phyloP scores from a whole-genome alignment of 2,797 vertebrate genomes.

The Oreortyx pictus region DNA sequence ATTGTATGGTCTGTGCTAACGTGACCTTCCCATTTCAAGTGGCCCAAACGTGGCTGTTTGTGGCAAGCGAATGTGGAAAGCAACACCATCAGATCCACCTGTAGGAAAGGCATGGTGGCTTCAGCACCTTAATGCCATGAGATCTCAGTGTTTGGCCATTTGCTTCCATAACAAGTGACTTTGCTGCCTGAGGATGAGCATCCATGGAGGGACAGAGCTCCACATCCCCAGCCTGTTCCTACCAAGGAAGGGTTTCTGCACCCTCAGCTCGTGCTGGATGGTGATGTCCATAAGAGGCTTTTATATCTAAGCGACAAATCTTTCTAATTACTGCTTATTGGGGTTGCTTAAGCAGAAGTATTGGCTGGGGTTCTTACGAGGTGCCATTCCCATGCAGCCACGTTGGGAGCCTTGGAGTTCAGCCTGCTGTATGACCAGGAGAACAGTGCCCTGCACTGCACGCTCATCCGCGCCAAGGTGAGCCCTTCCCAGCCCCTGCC shows the following conservation, averaged over 20 bases:
- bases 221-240: neutral
- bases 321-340: slow-evolving; percentile 1
- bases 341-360: neutral
- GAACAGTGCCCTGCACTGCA: slow-evolving; percentile 88
- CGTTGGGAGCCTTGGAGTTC: slow-evolving; percentile 93
- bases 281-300: neutral
- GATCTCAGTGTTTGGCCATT: neutral
- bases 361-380: neutral
- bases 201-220: neutral
- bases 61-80: too few relatives aligned
- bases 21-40: fast-evolving
- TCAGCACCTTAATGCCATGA: neutral
- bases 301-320: neutral
- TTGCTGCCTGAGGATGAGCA: fast-evolving
- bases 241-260: neutral
- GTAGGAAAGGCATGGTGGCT: neutral
- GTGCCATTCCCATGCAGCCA: slow-evolving; percentile 78
- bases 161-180: neutral
- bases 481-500: neutral
- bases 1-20: neutral
- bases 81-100: neutral
- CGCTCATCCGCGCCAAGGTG: slow-evolving; percentile 92
- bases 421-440: slow-evolving; percentile 90
- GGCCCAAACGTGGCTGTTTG: neutral
- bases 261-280: neutral